phyloP scores from a whole-genome alignment of 2,888 invertebrate genomes.

The Antheraea yamamai region DNA sequence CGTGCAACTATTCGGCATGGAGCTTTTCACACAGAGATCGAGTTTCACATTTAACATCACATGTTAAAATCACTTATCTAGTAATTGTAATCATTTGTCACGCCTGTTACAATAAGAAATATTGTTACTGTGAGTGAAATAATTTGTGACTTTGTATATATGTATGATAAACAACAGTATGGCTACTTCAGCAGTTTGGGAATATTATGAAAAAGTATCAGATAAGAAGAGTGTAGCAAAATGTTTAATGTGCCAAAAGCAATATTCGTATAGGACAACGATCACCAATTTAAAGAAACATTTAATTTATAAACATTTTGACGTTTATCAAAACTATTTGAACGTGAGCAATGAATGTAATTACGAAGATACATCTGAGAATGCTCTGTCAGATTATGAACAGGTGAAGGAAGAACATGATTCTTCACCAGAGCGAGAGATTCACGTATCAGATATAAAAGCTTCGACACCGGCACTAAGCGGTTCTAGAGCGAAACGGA shows the following conservation, averaged over 20 bases:
- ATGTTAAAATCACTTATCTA: neutral
- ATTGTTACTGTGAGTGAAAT: neutral
- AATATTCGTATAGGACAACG: constrained; percentile 14
- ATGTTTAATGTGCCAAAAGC: constrained; percentile 16
- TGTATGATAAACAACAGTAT: neutral
- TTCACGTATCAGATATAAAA: neutral
- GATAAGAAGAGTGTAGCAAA: constrained; percentile 14
- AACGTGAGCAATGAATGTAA: neutral
- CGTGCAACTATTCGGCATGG: neutral
- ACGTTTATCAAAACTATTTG: constrained; percentile 13
- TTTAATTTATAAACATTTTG: constrained; percentile 19
- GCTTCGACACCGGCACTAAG: neutral
- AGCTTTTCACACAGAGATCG: neutral
- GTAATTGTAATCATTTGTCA: neutral
- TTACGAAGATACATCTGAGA: neutral
- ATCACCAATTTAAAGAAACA: constrained; percentile 22
- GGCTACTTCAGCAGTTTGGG: constrained; percentile 18
- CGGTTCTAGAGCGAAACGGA: neutral
- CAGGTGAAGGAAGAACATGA: constrained; percentile 3
- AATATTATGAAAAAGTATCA: constrained; percentile 14
- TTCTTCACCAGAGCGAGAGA: neutral
- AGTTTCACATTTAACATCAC: constrained; percentile 1
- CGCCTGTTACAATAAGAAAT: constrained; percentile 5
- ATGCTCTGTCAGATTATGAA: neutral
- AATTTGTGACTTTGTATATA: neutral